Evolutionary conservation across 2,797 vertebrate species (phyloP), one percentile per base, ranked within the genome.

Genomic region (Nannoperca australis): DNA sequence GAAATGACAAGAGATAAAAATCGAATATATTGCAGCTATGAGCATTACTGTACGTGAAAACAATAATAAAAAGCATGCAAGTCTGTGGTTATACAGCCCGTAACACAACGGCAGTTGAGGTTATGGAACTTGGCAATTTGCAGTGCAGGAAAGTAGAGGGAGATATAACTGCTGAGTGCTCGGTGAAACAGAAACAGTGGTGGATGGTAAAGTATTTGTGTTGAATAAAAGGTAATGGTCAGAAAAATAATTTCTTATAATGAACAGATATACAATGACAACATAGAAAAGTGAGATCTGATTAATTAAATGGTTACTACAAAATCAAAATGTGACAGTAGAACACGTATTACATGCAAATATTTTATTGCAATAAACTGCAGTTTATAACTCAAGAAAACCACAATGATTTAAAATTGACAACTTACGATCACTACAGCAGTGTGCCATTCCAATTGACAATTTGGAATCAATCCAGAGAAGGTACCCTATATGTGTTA

Each of bases 121-220:
- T 76, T 72, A 55, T 58, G 34, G 53, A 68, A 72, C 34, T 15
- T 63, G n/a, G 24, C 30, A 67, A 78, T 61, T 72, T 78, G 78
- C 44, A 67, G 69, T 10, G 58, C 17, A 66, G 59, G 27, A 30
- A 62, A 61, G 20, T 13, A 30, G 17, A 40, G 10, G 20, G 58
- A 64, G 38, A 17, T 20, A 17, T 20, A 68, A 40, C 7, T 32
- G 36, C 15, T 8, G 36, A 59, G 74, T 55, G 47, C 27, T 67
- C 80, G 79, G 86, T 81, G 89, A 91, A 85, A 91, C 76, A 83
- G 70, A 87, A 89, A 81, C 81, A 50, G n/a, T 11, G 27, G 9
- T 14, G 22, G 44, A 42, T 0, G 9, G 36, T 22, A 4, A 53
- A 40, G 51, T 5, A 2, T n/a, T 47, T 47, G 22, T 8, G 14